A percentile compares a stretch with the other conserved stretches of the same genome.
These are phyloP conservation scores for Plutella xylostella DNA, from an alignment of 2,888 invertebrate species.

Conservation along the genomic window DNA sequence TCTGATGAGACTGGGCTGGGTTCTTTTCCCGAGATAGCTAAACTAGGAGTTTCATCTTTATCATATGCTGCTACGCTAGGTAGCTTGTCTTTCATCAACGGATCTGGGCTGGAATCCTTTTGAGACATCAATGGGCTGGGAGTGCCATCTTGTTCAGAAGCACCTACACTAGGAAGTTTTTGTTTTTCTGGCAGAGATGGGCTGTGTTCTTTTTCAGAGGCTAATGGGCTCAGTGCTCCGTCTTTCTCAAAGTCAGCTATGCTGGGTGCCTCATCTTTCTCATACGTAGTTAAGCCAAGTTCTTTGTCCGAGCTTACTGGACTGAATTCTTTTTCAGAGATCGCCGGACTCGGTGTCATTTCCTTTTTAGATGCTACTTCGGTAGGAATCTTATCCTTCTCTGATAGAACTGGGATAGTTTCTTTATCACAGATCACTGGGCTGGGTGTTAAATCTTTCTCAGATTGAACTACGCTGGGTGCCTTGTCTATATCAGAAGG, in stretches of 20 bases:
- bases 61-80: not conserved
- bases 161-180: too few species aligned
- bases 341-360: not conserved
- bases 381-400: not conserved
- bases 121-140: too few species aligned
- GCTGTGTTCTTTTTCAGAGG: not conserved
- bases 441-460: not conserved
- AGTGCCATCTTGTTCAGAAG: too few species aligned
- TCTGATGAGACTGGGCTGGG: not conserved
- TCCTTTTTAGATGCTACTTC: constrained; percentile 2
- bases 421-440: not conserved
- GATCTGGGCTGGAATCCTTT: too few species aligned
- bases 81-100: too few species aligned
- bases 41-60: not conserved
- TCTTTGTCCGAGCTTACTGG: not conserved
- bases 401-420: not conserved
- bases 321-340: not conserved
- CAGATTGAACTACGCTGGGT: not conserved
- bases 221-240: not conserved
- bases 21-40: too few species aligned
- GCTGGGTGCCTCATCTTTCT: not conserved
- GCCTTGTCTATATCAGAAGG: not conserved
- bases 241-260: too few species aligned
- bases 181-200: too few species aligned
- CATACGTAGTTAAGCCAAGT: not conserved